Evolutionary conservation across 2,797 vertebrate species (phyloP), one percentile per base, ranked within the genome.

Genomic region (Lepidocolaptes lacrymiger): DNA sequence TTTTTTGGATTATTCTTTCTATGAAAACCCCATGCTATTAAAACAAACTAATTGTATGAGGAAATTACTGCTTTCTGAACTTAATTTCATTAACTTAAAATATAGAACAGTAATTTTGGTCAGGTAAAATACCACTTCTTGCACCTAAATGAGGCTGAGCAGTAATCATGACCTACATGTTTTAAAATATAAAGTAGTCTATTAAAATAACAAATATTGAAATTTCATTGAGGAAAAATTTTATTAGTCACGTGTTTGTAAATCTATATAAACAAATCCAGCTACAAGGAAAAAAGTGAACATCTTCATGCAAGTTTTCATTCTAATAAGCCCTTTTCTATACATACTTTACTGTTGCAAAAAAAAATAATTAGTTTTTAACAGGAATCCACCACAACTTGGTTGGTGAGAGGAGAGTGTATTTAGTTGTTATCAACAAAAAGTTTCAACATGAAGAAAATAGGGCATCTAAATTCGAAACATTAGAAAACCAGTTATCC

Each of bases 231-330:
- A 67, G 18, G 34, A 84, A 90, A 80, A 59, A 7, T 4, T 51
- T 52, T 81, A n/a, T 78, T 71, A 76, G 5, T 83, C 2, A 0
- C 0, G 0, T 32, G 20, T 34, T 58, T 64, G 8, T 67, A 81
- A 44, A 44, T 48, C 49, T 59, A 39, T 15, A 26, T 22, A 26
- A 74, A 52, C 27, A 78, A 76, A 83, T n/a, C 5, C 10, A 59
- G 69, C 77, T 67, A 20, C 59, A 66, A 74, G 8, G 48, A 36
- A 87, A 79, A 78, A 67, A 21, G 7, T 46, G 9, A 20, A 59
- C 1, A 2, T 44, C 13, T 75, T 69, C 54, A 46, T 19, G 9
- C n/a, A 91, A 51, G 17, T 8, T 71, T 80, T 75, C 18, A 52
- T 94, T 88, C 20, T 52, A 32, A 43, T 6, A n/a, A 22, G 24